Evolutionary conservation across 2,888 invertebrate species (phyloP).

Genomic region (Yponomeuta sedellus): DNA sequence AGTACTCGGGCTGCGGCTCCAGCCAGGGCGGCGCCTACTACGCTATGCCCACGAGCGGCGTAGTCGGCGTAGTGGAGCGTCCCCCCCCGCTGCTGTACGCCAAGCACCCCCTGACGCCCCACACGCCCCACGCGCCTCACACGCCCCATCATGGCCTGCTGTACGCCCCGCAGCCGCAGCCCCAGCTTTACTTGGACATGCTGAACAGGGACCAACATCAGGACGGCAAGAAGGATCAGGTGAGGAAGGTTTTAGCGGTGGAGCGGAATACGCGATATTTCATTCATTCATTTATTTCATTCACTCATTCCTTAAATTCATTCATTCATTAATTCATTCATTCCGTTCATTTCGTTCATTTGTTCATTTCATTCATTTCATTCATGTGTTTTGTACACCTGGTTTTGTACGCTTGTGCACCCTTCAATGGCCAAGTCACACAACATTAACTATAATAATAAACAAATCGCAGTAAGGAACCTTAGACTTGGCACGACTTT

Average conservation of each 20-base stretch:
- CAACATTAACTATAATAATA: too few species aligned
- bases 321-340: too few species aligned
- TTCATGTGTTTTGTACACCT: too few species aligned
- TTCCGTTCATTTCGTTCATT: too few species aligned
- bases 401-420: too few species aligned
- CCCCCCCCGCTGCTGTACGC: conserved; percentile 64
- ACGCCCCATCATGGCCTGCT: conserved; percentile 47
- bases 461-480: too few species aligned
- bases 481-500: too few species aligned
- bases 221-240: conserved; percentile 52
- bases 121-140: conserved; percentile 52
- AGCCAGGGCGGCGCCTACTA: conserved; percentile 55
- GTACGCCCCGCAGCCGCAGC: conserved; percentile 60
- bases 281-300: too few species aligned
- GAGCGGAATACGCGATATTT: too few species aligned
- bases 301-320: too few species aligned
- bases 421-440: too few species aligned
- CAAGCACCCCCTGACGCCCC: conserved; percentile 60
- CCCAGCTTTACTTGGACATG: conserved; percentile 62
- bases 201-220: conserved; percentile 58
- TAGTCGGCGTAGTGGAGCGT: conserved; percentile 57
- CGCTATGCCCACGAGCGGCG: conserved; percentile 51
- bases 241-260: neutral
- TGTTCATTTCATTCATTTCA: too few species aligned
- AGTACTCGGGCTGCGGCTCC: conserved; percentile 53